These are phyloP conservation scores for Rhadinocentrus ornatus DNA, from an alignment of 2,797 vertebrate genomes.

Conservation along the genomic window DNA sequence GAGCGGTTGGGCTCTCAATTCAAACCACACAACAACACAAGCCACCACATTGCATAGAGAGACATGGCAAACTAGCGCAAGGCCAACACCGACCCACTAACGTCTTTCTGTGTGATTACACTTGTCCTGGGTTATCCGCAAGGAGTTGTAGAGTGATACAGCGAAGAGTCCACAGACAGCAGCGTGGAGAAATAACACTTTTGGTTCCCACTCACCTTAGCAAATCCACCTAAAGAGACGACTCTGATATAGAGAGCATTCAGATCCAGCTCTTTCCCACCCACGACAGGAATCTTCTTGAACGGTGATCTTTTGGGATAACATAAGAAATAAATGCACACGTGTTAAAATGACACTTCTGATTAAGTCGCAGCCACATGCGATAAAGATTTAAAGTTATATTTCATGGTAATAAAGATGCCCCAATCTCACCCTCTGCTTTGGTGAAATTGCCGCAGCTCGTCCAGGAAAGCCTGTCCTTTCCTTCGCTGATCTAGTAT, in stretches of 20 bases:
- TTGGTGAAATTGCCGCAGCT: slow-evolving; percentile 99
- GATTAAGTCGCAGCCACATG: slow-evolving; percentile 67
- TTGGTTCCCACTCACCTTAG: slow-evolving; percentile 96
- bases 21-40: slow-evolving; percentile 82
- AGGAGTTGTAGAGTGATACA: slow-evolving; percentile 65
- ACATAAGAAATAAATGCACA: slow-evolving; percentile 69
- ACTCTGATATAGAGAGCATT: slow-evolving; percentile 98
- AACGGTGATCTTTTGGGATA: slow-evolving; percentile 91
- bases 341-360: slow-evolving; percentile 74
- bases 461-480: slow-evolving; percentile 99
- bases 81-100: slow-evolving; percentile 75
- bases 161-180: slow-evolving; percentile 53
- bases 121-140: slow-evolving; percentile 54
- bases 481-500: slow-evolving; percentile 98
- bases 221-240: slow-evolving; percentile 98
- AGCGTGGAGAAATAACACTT: slow-evolving; percentile 84
- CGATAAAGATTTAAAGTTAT: slow-evolving; percentile 75
- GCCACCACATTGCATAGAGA: slow-evolving; percentile 80
- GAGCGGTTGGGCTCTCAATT: slow-evolving; percentile 76
- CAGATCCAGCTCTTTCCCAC: slow-evolving; percentile 98
- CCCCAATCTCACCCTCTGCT: slow-evolving; percentile 97
- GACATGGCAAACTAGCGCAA: slow-evolving; percentile 82
- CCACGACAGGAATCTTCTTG: slow-evolving; percentile 98
- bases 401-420: slow-evolving; percentile 74
- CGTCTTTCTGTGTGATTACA: slow-evolving; percentile 37